Conservation (phyloP, 2,113 vertebrate species). For the Platysteira castanea region DNA sequence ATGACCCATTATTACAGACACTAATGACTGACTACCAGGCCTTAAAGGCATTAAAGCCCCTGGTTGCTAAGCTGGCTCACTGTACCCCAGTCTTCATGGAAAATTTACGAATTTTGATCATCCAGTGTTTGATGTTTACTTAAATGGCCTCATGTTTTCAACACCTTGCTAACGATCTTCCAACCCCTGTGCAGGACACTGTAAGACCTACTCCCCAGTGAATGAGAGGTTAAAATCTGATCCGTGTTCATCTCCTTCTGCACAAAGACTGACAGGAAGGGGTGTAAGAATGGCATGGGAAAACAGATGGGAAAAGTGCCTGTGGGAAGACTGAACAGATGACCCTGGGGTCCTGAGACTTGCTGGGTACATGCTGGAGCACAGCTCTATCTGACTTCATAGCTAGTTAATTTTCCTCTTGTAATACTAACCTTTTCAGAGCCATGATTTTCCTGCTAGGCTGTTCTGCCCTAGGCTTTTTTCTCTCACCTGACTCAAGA, state of each 20-base stretch:
- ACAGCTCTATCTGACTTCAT: background rate
- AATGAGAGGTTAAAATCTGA: background rate
- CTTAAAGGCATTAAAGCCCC: background rate
- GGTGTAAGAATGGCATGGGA: slow-evolving; percentile 12
- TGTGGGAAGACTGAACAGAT: background rate
- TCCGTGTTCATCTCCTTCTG: background rate
- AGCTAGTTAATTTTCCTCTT: background rate
- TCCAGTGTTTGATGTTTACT: background rate
- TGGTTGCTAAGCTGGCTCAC: background rate
- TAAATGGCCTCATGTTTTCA: background rate
- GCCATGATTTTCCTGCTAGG: background rate
- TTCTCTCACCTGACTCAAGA: background rate
- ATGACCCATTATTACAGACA: background rate
- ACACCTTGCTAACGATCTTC: background rate
- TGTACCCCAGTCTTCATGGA: background rate
- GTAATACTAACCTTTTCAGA: background rate
- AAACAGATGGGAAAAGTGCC: background rate
- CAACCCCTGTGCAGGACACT: background rate
- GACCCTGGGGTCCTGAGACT: background rate
- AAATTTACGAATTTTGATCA: background rate
- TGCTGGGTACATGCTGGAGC: background rate
- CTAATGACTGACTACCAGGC: background rate
- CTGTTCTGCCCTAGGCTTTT: background rate
- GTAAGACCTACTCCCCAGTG: background rate
- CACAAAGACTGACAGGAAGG: background rate